Evolutionary conservation across 2,888 invertebrate species (phyloP), one percentile per base, ranked within the genome.

Genomic region (Clanis bilineata): DNA sequence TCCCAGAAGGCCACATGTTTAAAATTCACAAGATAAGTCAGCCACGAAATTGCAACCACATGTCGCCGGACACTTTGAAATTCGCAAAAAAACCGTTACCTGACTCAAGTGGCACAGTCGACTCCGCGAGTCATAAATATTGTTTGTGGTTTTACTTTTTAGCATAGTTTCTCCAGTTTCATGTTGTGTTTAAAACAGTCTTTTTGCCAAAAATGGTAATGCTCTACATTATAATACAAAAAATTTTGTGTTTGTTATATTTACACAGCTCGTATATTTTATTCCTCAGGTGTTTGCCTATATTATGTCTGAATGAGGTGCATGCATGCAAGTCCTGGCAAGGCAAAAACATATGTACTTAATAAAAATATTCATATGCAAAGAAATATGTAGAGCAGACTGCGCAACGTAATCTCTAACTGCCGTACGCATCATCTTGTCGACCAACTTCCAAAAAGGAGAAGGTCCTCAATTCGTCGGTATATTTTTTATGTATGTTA

Each of bases 1-100:
- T 63, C 47, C 61, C 64, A 61, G 55, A 25, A 55, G 64, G 25
- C 62, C 82, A 83, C 73, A 80, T 84, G 82, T 75, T 77, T 61
- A 68, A 67, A 72, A 76, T 69, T 72, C 69, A 67, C 72, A 70
- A 69, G 72, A 71, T 72, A 77, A 75, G 67, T 78, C 73, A 67
- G 63, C 78, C 78, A 70, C 76, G 68, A 83, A 81, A 83, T 80
- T 74, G 77, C 68, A 66, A 66, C 80, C 83, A 84, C 57, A 81
- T 85, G 85, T 72, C 66, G 67, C 63, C 28, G 41, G 59, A 62
- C 55, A 61, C 51, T 63, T 64, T 23, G 65, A 68, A 65, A 63
- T 65, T 66, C 55, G 64, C 68, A 72, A 74, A 75, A 77, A 66
- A 79, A 67, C 64, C 65, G 63, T 63, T 80, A 82, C 80, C 81